Evolutionary conservation across 2,888 invertebrate genomes (phyloP).

Genomic region (Dinocampus coccinellae): DNA sequence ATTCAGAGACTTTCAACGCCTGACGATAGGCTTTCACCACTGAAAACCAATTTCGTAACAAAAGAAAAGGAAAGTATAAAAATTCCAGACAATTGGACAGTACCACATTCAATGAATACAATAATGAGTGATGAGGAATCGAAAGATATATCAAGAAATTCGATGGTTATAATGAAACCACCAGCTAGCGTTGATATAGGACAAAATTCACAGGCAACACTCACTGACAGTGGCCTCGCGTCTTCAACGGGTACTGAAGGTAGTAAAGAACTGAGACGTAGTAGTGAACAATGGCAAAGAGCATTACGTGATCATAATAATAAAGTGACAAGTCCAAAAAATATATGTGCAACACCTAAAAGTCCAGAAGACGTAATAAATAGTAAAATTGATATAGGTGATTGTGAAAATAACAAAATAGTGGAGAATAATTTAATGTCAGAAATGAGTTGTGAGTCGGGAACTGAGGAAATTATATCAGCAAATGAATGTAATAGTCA

Average conservation of each 20-base stretch:
- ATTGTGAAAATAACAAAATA: not conserved
- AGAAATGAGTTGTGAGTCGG: conserved; percentile 4
- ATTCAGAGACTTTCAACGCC: conserved; percentile 1
- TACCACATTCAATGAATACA: conserved; percentile 8
- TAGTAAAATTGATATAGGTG: conserved; percentile 13
- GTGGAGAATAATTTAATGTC: not conserved
- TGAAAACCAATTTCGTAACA: conserved; percentile 1
- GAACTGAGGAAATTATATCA: not conserved
- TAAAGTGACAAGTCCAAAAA: not conserved
- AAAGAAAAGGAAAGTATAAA: not conserved
- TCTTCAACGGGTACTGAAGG: conserved; percentile 45
- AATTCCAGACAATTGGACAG: not conserved
- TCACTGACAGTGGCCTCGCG: conserved; percentile 47
- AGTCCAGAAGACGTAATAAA: not conserved
- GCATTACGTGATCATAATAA: conserved; percentile 17
- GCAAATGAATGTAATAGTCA: not conserved
- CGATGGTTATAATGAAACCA: conserved; percentile 27
- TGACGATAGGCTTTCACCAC: not conserved
- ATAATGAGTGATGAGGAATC: conserved; percentile 25
- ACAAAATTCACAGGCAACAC: conserved; percentile 40
- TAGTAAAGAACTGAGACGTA: conserved; percentile 38
- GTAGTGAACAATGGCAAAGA: conserved; percentile 38
- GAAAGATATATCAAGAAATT: conserved; percentile 27
- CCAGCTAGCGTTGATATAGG: conserved; percentile 38
- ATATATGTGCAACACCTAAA: not conserved